phyloP scores from a whole-genome alignment of 2,888 invertebrate species.

The Pteria penguin region DNA sequence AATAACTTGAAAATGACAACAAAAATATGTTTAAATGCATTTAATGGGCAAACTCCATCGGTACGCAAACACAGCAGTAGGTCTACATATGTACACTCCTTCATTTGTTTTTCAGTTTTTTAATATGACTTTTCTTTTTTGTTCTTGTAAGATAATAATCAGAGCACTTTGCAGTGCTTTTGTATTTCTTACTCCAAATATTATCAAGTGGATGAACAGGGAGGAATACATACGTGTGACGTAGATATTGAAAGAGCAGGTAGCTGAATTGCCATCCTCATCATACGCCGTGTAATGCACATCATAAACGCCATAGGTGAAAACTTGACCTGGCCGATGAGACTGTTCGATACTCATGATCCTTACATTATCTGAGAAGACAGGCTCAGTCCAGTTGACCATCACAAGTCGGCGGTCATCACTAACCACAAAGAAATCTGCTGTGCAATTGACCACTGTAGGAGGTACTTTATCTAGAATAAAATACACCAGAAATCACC shows the following conservation, averaged over 20 bases:
- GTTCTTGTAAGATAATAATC: no score
- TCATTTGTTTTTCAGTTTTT: no score
- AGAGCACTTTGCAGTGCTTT: no score
- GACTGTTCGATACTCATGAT: slow-evolving; percentile 59
- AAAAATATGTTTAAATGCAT: no score
- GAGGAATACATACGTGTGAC: slow-evolving; percentile 81
- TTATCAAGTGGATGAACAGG: no score
- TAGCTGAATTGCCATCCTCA: slow-evolving; percentile 97
- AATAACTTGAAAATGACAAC: no score
- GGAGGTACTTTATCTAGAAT: slow-evolving; percentile 68
- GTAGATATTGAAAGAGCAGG: slow-evolving; percentile 96
- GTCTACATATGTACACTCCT: no score
- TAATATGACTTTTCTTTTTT: no score
- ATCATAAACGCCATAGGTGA: slow-evolving; percentile 68
- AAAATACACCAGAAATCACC: no score
- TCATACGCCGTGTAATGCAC: slow-evolving; percentile 90
- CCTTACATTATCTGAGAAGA: slow-evolving; percentile 61
- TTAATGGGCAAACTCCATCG: no score
- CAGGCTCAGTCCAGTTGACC: slow-evolving; percentile 67
- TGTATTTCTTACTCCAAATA: no score
- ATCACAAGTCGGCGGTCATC: slow-evolving; percentile 46
- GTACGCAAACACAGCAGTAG: no score
- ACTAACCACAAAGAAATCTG: slow-evolving; percentile 48
- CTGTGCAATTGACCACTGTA: slow-evolving; percentile 62
- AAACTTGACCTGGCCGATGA: slow-evolving; percentile 65